Conservation (phyloP, 2,113 vertebrate species). For the Oxygymnocypris stewartii region DNA sequence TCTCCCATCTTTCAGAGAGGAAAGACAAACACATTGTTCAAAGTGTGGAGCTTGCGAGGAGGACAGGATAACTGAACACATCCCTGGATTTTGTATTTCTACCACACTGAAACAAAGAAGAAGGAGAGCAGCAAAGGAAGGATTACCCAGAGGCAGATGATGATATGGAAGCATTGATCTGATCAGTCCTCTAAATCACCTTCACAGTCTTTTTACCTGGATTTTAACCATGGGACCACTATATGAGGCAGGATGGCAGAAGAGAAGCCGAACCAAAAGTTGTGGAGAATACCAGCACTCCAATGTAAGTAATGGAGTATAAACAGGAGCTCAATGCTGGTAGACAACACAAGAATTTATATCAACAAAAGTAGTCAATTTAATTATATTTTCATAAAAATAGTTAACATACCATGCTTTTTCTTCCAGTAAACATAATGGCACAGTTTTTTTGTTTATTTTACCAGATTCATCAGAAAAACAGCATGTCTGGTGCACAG, state of each 20-base stretch:
- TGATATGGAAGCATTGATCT: conserved; percentile 30
- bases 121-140: neutral
- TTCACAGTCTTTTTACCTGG: neutral
- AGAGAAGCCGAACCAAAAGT: conserved; percentile 27
- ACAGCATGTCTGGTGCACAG: neutral
- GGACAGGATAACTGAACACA: neutral
- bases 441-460: neutral
- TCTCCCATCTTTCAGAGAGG: conserved; percentile 16
- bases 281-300: conserved; percentile 21
- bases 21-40: conserved; percentile 16
- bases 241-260: conserved; percentile 12
- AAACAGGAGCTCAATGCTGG: neutral
- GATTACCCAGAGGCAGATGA: conserved; percentile 3
- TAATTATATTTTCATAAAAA: neutral
- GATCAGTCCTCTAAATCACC: conserved; percentile 9
- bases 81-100: conserved; percentile 14
- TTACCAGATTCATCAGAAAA: neutral
- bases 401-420: neutral
- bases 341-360: neutral
- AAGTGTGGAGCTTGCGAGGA: neutral
- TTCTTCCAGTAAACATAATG: neutral
- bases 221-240: conserved; percentile 14
- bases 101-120: neutral
- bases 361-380: too few relatives aligned
- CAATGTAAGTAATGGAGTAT: conserved; percentile 18